Conservation (phyloP, 2,888 invertebrate genomes). For the Acanthococcus lagerstroemiae region DNA sequence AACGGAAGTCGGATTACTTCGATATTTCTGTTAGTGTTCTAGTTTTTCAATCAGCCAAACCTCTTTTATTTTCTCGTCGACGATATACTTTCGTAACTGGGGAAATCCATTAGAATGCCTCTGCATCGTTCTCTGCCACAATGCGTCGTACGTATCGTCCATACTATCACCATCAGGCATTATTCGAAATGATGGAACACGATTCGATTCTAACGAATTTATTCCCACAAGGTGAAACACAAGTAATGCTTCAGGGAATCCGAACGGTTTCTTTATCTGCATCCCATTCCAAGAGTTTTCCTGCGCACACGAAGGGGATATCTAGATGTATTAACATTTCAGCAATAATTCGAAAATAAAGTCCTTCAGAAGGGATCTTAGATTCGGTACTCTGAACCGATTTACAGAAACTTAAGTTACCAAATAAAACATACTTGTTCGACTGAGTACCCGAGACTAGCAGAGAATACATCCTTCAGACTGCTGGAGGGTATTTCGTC, state of each 20-base stretch:
- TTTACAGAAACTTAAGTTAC: no score
- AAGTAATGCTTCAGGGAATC: constrained; percentile 60
- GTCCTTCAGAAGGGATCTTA: not conserved
- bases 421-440: constrained; percentile 4
- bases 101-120: constrained; percentile 51
- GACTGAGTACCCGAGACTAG: constrained; percentile 11
- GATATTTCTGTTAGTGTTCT: no score
- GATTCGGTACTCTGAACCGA: no score
- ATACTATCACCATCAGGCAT: constrained; percentile 55
- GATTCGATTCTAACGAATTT: constrained; percentile 41
- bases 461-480: constrained; percentile 12
- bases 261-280: constrained; percentile 51
- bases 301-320: not conserved
- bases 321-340: no score
- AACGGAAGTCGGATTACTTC: no score
- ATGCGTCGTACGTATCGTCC: constrained; percentile 47
- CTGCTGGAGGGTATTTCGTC: not conserved
- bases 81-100: constrained; percentile 53
- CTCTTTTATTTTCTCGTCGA: constrained; percentile 55
- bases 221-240: constrained; percentile 61
- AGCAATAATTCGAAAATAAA: not conserved
- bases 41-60: constrained; percentile 41
- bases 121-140: constrained; percentile 21
- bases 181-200: no score
- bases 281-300: not conserved